phyloP scores from a whole-genome alignment of 1,140 invertebrate genomes.

The Pachyrhynchus sulphureomaculatus region DNA sequence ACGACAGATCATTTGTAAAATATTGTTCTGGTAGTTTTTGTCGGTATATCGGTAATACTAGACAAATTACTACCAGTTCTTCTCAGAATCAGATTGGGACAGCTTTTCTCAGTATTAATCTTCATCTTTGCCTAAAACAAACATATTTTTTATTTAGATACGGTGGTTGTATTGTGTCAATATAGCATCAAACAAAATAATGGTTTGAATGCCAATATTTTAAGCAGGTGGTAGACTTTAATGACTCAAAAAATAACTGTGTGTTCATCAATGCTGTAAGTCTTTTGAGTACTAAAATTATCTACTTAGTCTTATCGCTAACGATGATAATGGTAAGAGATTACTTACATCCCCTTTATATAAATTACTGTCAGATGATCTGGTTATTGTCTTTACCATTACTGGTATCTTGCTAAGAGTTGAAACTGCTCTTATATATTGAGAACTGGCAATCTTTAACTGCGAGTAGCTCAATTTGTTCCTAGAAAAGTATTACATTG shows the following conservation, averaged over 20 bases:
- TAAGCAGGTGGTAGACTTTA: too few relatives aligned
- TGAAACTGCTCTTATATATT: background rate
- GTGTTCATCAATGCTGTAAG: too few relatives aligned
- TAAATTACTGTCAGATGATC: constrained; percentile 13
- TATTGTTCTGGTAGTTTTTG: constrained; percentile 13
- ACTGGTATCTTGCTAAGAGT: constrained; percentile 15
- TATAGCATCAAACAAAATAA: too few relatives aligned
- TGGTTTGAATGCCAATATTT: too few relatives aligned
- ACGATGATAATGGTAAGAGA: too few relatives aligned
- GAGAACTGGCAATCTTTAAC: background rate
- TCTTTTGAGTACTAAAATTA: too few relatives aligned
- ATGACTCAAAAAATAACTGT: too few relatives aligned
- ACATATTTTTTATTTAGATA: background rate
- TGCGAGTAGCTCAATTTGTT: background rate
- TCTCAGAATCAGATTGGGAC: constrained; percentile 21
- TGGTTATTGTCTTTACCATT: constrained; percentile 2
- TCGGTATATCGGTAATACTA: background rate
- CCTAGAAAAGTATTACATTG: constrained; percentile 3
- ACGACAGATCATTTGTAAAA: constrained; percentile 9
- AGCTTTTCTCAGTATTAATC: constrained; percentile 17
- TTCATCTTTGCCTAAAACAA: background rate
- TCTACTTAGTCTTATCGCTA: too few relatives aligned
- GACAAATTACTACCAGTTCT: constrained; percentile 22
- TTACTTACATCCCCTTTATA: background rate
- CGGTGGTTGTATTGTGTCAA: too few relatives aligned